Base-by-base conservation (phyloP, 2,888 invertebrate species). In the Anoplius nigerrimus region DNA sequence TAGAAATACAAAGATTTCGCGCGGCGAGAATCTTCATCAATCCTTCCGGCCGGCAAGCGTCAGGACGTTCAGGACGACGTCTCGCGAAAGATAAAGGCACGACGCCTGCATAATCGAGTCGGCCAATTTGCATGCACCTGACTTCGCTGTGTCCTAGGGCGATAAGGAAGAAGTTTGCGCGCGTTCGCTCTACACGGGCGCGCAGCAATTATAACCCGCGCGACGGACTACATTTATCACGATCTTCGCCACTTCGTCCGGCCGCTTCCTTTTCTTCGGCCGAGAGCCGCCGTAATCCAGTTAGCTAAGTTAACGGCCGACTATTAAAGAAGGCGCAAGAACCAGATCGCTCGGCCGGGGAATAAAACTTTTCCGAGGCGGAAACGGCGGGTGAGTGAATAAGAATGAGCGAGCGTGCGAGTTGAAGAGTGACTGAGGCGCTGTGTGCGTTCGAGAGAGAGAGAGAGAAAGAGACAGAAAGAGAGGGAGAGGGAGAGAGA, bases 161-260 rank as follows among this genome's bases (percentile, higher is more conserved):
- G 34, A 34, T 34, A 6, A 34, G 34, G 34, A 34, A 34, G 34
- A 34, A 11, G 34, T 6, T 34, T 2, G 34, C 34, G 34, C 34
- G 34, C 6, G 11, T 3, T 13, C 5, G 43, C 61, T 21, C 24
- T 21, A 64, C 8, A 2, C 4, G 34, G 2, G 11, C 11, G 34
- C n/a, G n/a, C n/a, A 55, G 54, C 46, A 55, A 66, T 66, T 66
- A 52, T 6, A 68, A 64, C 57, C 57, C 42, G 34, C 8, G 53
- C 16, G 2, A 52, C 51, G 52, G 63, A 66, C 34, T 34, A 34
- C 34, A 34, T 34, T 34, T 34, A 34, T 34, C 34, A 34, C 34
- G 8, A 34, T 34, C 34, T 34, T 34, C 34, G 34, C 34, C 34
- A 34, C 34, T 34, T 34, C 34, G 34, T 34, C 34, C 34, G 11